Evolutionary conservation across 2,113 vertebrate genomes (phyloP).

Genomic region (Crocuta crocuta): DNA sequence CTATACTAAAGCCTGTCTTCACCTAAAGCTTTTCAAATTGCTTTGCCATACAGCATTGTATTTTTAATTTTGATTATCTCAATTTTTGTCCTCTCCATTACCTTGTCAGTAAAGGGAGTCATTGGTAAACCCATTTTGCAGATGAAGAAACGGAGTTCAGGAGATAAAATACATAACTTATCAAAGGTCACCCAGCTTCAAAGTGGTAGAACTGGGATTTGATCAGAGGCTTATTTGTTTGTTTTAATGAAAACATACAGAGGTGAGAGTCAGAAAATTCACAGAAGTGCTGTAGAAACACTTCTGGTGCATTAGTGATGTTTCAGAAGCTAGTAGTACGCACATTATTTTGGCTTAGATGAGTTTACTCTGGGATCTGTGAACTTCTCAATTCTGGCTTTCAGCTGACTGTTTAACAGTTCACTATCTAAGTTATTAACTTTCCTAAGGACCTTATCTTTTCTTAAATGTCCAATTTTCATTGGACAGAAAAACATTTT

Average conservation of each 20-base stretch:
- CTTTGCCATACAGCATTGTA: neutral
- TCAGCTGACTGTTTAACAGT: neutral
- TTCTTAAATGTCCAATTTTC: conserved; percentile 50
- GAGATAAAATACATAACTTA: neutral
- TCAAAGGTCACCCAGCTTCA: neutral
- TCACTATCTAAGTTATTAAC: conserved; percentile 9
- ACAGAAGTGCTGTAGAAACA: neutral
- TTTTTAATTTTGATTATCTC: neutral
- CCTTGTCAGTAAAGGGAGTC: neutral
- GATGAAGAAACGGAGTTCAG: neutral
- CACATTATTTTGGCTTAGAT: neutral
- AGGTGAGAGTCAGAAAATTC: neutral
- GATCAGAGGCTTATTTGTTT: neutral
- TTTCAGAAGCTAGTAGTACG: neutral
- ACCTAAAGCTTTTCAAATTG: neutral
- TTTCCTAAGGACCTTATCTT: conserved; percentile 66
- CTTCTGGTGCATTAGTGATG: neutral
- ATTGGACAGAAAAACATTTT: conserved; percentile 60
- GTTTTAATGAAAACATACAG: neutral
- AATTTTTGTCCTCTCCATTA: neutral
- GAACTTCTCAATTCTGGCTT: neutral
- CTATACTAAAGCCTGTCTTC: accelerated
- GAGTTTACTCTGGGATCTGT: neutral
- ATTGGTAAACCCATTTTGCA: neutral
- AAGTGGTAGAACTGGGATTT: neutral